A percentile compares a stretch with the other conserved stretches of the same genome.
Evolutionary conservation across 2,113 vertebrate genomes (phyloP).

Genomic region (Colius striatus): DNA sequence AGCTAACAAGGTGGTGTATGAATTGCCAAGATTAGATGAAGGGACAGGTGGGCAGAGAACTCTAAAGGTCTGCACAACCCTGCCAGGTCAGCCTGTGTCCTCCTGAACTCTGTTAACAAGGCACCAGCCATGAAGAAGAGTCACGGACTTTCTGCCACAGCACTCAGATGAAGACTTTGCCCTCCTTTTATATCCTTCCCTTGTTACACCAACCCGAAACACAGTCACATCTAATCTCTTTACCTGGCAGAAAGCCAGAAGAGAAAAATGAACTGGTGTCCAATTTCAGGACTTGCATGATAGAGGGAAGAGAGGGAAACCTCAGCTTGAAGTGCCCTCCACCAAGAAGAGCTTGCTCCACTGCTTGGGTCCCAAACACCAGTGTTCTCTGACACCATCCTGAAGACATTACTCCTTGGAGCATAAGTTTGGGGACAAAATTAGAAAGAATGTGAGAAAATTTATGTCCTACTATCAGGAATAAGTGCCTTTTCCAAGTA

Average conservation of each 20-base stretch:
- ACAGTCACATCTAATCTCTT: not conserved
- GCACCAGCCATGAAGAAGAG: not conserved
- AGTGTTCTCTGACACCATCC: not conserved
- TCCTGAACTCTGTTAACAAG: not conserved
- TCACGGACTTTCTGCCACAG: fast-evolving
- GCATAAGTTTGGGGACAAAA: not conserved
- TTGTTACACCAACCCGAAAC: not conserved
- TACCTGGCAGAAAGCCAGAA: not conserved
- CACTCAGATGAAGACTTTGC: not conserved
- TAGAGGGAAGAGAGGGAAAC: not conserved
- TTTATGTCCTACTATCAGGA: not conserved
- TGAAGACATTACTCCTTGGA: not conserved
- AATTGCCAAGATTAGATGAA: not conserved
- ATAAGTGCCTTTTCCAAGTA: not conserved
- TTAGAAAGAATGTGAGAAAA: not conserved
- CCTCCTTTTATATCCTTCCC: not conserved
- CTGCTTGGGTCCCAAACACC: not conserved
- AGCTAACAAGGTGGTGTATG: not conserved
- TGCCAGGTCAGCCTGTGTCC: not conserved
- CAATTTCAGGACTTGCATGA: not conserved
- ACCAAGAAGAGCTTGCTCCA: not conserved
- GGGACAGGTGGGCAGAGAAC: not conserved
- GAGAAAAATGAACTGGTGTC: not conserved
- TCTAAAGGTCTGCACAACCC: not conserved
- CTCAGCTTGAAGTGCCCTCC: not conserved